A percentile compares a stretch with the other conserved stretches of the same genome.
phyloP scores from a whole-genome alignment of 2,797 vertebrate species.

The Pygocentrus nattereri region DNA sequence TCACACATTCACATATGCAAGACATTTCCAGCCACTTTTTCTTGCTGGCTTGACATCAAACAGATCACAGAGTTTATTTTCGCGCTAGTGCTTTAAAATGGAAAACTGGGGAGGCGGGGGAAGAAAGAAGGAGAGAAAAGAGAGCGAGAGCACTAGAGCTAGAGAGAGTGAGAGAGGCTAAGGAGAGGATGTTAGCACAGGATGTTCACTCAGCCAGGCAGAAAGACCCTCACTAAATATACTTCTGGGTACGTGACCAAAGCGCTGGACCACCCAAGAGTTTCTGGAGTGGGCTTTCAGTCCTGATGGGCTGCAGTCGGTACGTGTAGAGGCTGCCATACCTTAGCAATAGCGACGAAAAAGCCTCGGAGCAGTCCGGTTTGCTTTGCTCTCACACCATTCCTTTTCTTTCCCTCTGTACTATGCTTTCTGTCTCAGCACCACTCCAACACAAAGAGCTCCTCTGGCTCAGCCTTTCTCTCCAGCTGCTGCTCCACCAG shows the following conservation, averaged over 20 bases:
- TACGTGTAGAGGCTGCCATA: constrained; percentile 58
- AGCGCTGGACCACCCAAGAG: constrained; percentile 74
- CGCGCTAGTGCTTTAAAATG: constrained; percentile 53
- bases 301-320: constrained; percentile 27
- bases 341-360: constrained; percentile 70
- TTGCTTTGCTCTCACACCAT: constrained; percentile 79
- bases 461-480: constrained; percentile 71
- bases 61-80: constrained; percentile 53
- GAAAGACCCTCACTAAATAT: constrained; percentile 70
- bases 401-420: constrained; percentile 47
- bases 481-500: constrained; percentile 82
- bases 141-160: constrained; percentile 18
- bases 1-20: constrained; percentile 51
- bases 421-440: constrained; percentile 67
- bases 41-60: constrained; percentile 51
- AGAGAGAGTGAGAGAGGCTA: constrained; percentile 35
- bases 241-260: constrained; percentile 66
- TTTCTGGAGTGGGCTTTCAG: constrained; percentile 52
- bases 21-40: constrained; percentile 47
- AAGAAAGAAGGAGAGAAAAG: not conserved
- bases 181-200: constrained; percentile 64
- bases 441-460: constrained; percentile 77
- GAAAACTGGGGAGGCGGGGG: constrained; percentile 39
- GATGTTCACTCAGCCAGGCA: constrained; percentile 73
- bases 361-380: constrained; percentile 74